Evolutionary conservation across 1,140 invertebrate species (phyloP), one percentile per base, ranked within the genome.

Genomic region (Tetramorium simillimum): DNA sequence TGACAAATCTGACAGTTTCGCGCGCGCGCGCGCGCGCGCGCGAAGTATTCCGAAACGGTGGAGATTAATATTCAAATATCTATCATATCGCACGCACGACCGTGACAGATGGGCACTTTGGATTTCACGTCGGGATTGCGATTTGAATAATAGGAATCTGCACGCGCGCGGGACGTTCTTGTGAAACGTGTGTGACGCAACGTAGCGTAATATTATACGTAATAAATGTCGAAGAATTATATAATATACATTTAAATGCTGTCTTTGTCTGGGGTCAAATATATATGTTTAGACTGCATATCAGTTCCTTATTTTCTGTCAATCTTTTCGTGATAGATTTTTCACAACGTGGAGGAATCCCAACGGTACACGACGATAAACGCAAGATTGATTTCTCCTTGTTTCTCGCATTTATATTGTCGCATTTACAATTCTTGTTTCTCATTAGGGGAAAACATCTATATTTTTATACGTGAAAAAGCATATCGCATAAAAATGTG

Each of bases 1-100:
- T 81, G 49, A 69, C 77, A 69, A 81, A 82, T 58, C 51, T 72
- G 67, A 73, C 51, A 33, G 51, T 82, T 82, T 49, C 67, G 67
- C 67, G 58, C 56, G 56, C 37, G 53, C 77, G n/a, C n/a, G n/a
- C n/a, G 49, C 28, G n/a, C 53, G 16, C 3, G 33, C 33, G 33
- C 33, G 3, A 33, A 33, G 40, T 40, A 60, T 73, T 46, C 24
- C 77, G 21, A 53, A 69, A 81, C 49, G 46, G 51, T 14, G 37
- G 53, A 33, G 67, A 82, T 72, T 72, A 72, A 82, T 46, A 72
- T 58, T 72, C 37, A 33, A 60, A 46, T 58, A 72, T 82, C 56
- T 72, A 51, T 65, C 46, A 14, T 82, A 51, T 51, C 51, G 37
- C 63, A 37, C 62, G 28, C 60, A 63, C 46, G n/a, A 28, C 62